Conservation (phyloP, 2,888 invertebrate genomes). For the Gari tellinella region DNA sequence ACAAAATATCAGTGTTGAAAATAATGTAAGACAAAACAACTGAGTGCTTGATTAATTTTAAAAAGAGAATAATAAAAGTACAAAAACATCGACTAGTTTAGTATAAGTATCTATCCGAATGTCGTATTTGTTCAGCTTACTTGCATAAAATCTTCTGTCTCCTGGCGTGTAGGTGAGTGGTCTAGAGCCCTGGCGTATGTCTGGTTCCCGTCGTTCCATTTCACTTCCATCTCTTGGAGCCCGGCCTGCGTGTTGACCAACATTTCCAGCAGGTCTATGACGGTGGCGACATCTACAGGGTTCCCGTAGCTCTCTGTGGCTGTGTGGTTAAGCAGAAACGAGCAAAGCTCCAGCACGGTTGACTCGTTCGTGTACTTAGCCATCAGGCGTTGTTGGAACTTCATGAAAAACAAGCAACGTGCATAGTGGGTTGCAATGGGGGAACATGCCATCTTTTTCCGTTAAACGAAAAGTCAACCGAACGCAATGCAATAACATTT, state of each 20-base stretch:
- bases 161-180: constrained; percentile 71
- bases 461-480: too few species aligned
- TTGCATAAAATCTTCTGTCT: constrained; percentile 79
- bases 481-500: too few species aligned
- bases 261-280: constrained; percentile 79
- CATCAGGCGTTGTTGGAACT: constrained; percentile 51
- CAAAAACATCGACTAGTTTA: too few species aligned
- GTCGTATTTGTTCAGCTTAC: constrained; percentile 66
- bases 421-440: too few species aligned
- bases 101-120: too few species aligned
- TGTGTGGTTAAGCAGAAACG: constrained; percentile 77
- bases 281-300: constrained; percentile 81
- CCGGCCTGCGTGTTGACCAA: constrained; percentile 79
- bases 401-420: neutral
- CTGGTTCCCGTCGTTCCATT: constrained; percentile 68
- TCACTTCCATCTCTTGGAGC: constrained; percentile 69
- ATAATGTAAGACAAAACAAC: too few species aligned
- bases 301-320: constrained; percentile 72
- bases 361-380: constrained; percentile 64
- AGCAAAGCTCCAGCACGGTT: constrained; percentile 70
- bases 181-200: constrained; percentile 70
- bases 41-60: too few species aligned
- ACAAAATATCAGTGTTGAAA: too few species aligned
- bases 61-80: too few species aligned
- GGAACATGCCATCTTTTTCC: too few species aligned